Percentiles rank a stretch among this genome's conserved stretches.
Conservation (phyloP, 64 coral and sea anemone genomes). For the Trachythela sp. region DNA sequence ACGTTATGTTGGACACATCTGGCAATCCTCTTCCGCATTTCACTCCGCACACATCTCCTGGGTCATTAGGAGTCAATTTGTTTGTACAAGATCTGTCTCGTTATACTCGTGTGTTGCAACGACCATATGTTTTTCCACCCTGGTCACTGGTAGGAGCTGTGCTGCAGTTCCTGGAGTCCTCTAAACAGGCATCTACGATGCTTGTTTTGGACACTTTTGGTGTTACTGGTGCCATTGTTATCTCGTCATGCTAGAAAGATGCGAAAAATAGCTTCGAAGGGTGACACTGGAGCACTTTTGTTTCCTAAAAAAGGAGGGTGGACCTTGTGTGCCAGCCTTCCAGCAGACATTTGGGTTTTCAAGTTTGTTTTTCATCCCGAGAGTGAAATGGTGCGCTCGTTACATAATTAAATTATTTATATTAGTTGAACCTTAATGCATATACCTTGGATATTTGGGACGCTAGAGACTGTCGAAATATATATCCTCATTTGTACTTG, state of each 20-base stretch:
- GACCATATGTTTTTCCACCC: constrained; percentile 40
- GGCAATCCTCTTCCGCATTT: not conserved
- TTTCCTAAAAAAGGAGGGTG: too few relatives aligned
- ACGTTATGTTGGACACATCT: not conserved
- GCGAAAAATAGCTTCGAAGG: too few relatives aligned
- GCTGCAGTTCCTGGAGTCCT: not conserved
- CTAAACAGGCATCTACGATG: not conserved
- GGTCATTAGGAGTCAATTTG: constrained; percentile 10
- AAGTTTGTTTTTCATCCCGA: too few relatives aligned
- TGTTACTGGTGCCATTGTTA: constrained; percentile 26
- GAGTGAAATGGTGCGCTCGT: too few relatives aligned
- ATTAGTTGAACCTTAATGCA: too few relatives aligned
- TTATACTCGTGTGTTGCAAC: not conserved
- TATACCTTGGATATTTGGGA: too few relatives aligned
- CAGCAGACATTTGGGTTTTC: too few relatives aligned
- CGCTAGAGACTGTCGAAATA: too few relatives aligned
- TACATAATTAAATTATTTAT: too few relatives aligned
- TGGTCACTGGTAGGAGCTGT: not conserved
- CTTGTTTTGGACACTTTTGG: constrained; percentile 2
- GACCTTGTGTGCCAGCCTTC: too few relatives aligned
- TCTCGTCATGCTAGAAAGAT: not conserved
- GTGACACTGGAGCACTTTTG: too few relatives aligned
- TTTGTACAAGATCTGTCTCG: constrained; percentile 10
- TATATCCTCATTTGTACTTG: too few relatives aligned
- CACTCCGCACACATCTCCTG: not conserved